Base-by-base conservation (phyloP, 2,113 vertebrate species). In the Trogon surrucura region DNA sequence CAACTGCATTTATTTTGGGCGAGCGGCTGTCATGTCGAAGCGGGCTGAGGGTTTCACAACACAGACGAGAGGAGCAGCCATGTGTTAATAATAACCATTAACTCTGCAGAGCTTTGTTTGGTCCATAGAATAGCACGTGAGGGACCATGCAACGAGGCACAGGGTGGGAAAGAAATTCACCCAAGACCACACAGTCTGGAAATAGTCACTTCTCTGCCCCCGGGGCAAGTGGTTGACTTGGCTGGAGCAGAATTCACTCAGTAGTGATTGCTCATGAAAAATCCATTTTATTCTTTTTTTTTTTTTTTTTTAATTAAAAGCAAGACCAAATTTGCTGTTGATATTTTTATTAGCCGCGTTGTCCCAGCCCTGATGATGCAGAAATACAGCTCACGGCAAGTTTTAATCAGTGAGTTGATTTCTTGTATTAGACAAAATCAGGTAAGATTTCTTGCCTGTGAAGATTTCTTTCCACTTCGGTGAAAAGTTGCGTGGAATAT, bases 1-100 rank as follows among this genome's bases (percentile, higher is more conserved):
- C 53, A 64, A 75, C 78, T 20, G 27, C n/a, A 26, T 60, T 60
- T 29, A 85, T 88, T 93, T 85, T 48, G 21, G 85, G 72, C 34
- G 34, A 15, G 75, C 0, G 34, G 44, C 29, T 73, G 67, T 66
- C 60, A 1, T 6, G 3, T 32, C 8, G 81, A 57, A 6, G 1
- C 32, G 47, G 83, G 15, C 56, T 3, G 32, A 82, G 51, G 32
- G 51, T 36, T 80, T 60, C 86, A 44, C 19, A 0, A 27, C 54
- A 8, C 54, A 16, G 41, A 38, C 1, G 15, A 71, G 47, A 16
- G 11, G 77, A 38, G 44, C 15, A 20, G 12, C n/a, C 85, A 54
- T 17, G 5, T 66, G 94, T 44, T 87, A 75, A 44, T 7, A 10
- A 85, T 77, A 67, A 62, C 14, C 53, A 34, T 57, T 30, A 92